phyloP scores from a whole-genome alignment of 2,888 invertebrate species.

The Nomada flava region DNA sequence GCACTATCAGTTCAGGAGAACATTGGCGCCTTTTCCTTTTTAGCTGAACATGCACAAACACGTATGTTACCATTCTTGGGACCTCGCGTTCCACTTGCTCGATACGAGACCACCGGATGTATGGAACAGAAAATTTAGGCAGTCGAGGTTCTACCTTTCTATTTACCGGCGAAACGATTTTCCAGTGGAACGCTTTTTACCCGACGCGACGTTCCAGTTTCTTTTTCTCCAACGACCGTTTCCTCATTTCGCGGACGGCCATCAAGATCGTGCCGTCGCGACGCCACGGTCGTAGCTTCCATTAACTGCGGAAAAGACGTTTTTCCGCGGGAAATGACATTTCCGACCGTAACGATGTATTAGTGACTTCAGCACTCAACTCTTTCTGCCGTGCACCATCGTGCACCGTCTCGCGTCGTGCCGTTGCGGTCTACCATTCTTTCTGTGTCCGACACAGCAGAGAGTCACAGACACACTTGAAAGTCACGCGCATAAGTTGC shows the following conservation, averaged over 20 bases:
- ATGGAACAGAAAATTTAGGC: conserved; percentile 33
- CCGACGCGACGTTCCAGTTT: background rate
- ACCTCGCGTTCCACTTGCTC: background rate
- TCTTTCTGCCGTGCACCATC: background rate
- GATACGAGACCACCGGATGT: background rate
- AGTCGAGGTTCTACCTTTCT: background rate
- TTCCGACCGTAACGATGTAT: conserved; percentile 38
- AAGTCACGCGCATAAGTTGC: background rate
- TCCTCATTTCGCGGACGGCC: conserved; percentile 14
- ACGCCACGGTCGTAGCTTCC: conserved; percentile 21
- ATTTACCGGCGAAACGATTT: conserved; percentile 43
- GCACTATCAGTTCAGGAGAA: conserved; percentile 64
- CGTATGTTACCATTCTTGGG: background rate
- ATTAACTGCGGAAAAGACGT: conserved; percentile 50
- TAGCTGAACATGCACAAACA: background rate
- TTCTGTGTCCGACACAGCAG: conserved; percentile 16
- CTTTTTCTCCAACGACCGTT: conserved; percentile 17
- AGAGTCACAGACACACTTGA: background rate
- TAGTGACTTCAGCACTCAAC: conserved; percentile 13
- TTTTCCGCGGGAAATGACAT: conserved; percentile 54
- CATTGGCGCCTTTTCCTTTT: conserved; percentile 33
- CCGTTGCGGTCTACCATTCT: conserved; percentile 10
- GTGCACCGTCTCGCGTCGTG: background rate
- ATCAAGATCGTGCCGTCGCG: conserved; percentile 28
- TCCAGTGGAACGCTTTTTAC: conserved; percentile 26